phyloP scores from a whole-genome alignment of 2,797 vertebrate genomes.

The Hyperoplus immaculatus region DNA sequence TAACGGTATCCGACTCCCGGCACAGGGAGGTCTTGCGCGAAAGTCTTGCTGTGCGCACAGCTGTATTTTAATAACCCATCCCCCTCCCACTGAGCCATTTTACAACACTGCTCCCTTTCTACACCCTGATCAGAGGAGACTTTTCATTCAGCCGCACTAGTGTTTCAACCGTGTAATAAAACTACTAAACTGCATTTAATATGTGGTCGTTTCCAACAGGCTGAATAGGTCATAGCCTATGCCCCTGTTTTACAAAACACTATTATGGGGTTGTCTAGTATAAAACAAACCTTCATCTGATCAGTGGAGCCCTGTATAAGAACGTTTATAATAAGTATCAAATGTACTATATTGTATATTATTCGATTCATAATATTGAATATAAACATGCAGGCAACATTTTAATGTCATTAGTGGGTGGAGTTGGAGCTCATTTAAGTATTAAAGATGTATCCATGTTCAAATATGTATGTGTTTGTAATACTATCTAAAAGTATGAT shows the following conservation, averaged over 20 bases:
- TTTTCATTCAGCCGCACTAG: slow-evolving; percentile 1
- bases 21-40: slow-evolving; percentile 63
- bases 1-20: slow-evolving; percentile 54
- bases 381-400: not conserved
- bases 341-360: not conserved
- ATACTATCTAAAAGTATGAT: no score
- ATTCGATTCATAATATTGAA: not conserved
- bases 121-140: slow-evolving; percentile 7
- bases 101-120: slow-evolving; percentile 21
- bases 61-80: slow-evolving; percentile 73
- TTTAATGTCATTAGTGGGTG: not conserved
- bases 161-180: not conserved
- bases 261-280: not conserved
- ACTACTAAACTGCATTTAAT: not conserved
- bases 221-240: not conserved
- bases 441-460: no score
- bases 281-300: not conserved
- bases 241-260: not conserved
- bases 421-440: not conserved
- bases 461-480: no score
- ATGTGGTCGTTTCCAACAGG: not conserved
- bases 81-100: slow-evolving; percentile 33
- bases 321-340: no score
- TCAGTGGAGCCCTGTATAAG: not conserved
- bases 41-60: slow-evolving; percentile 73